phyloP scores from a whole-genome alignment of 2,888 invertebrate species.

The Trachelus stipa region DNA sequence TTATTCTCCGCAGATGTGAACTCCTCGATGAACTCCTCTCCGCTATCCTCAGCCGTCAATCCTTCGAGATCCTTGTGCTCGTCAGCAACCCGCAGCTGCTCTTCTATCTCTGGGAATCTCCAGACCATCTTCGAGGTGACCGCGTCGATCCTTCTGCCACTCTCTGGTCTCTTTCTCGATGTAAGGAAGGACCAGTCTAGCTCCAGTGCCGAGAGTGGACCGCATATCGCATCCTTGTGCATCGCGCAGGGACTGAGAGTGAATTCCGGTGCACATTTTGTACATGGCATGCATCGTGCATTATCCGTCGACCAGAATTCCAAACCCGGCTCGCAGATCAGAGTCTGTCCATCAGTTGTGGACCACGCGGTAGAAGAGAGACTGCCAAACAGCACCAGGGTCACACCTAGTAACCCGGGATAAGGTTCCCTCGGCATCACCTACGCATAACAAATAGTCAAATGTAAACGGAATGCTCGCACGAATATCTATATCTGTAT shows the following conservation, averaged over 20 bases:
- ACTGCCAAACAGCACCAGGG: conserved; percentile 48
- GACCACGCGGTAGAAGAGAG: conserved; percentile 26
- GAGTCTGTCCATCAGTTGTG: conserved; percentile 33
- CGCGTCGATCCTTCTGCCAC: conserved; percentile 21
- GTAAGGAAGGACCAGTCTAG: conserved; percentile 73
- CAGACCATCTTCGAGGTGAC: conserved; percentile 44
- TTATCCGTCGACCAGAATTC: conserved; percentile 79
- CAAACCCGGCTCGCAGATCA: conserved; percentile 68
- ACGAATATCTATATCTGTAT: not conserved
- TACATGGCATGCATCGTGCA: conserved; percentile 78
- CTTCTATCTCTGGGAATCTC: conserved; percentile 37
- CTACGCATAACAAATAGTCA: conserved; percentile 27
- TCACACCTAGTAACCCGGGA: conserved; percentile 47
- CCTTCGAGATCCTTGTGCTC: not conserved
- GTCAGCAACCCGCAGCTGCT: conserved; percentile 25
- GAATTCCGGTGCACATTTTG: conserved; percentile 75
- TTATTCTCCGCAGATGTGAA: not conserved
- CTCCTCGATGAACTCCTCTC: not conserved
- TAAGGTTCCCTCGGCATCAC: conserved; percentile 55
- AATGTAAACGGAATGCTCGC: not conserved
- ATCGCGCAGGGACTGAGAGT: conserved; percentile 80
- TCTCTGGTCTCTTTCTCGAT: conserved; percentile 65
- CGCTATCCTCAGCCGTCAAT: not conserved
- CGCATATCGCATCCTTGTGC: conserved; percentile 81
- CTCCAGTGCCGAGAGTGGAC: conserved; percentile 75